Evolutionary conservation across 2,888 invertebrate genomes (phyloP), one percentile per base, ranked within the genome.

Genomic region (Pantelozetes paolii): DNA sequence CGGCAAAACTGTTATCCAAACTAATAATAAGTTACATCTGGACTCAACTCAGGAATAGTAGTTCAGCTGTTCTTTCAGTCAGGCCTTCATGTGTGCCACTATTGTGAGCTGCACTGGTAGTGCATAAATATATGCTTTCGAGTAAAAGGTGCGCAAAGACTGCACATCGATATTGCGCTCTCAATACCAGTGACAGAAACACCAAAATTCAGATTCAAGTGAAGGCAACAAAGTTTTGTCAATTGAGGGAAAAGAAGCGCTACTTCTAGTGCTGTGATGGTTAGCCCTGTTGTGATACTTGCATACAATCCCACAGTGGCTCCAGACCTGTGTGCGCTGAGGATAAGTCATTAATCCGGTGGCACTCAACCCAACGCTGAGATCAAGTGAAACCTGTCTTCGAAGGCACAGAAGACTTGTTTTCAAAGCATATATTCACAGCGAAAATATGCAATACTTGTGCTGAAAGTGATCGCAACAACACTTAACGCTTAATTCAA

Each of bases 101-200:
- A 57, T 57, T 57, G 20, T 48, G 8, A 48, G 15, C 42, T 42
- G 42, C 15, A 50, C 20, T 50, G 54, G 54, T 50, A n/a, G 54
- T 50, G 28, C 23, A 57, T 13, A 28, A 26, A 48, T 15, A 48
- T 48, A 48, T 48, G 48, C 8, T 48, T 59, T n/a, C 26, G 28
- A 67, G 40, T 28, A 67, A 67, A 67, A 67, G 67, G 67, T 67
- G 67, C 67, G 67, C 67, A 67, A 67, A 67, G 36, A 13, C 59
- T 18, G 32, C 20, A 40, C 40, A 67, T 32, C 40, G 67, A 67
- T 67, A 67, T 18, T 67, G 67, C 67, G 67, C 67, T 30, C 18
- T 28, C 30, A 28, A 30, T 6, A 67, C 11, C 23, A 67, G 8
- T 36, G 6, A 3, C 18, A 57, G 64, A 36, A 36, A 67, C 32